Evolutionary conservation across 2,113 vertebrate genomes (phyloP).

Genomic region (Centropristis striata): DNA sequence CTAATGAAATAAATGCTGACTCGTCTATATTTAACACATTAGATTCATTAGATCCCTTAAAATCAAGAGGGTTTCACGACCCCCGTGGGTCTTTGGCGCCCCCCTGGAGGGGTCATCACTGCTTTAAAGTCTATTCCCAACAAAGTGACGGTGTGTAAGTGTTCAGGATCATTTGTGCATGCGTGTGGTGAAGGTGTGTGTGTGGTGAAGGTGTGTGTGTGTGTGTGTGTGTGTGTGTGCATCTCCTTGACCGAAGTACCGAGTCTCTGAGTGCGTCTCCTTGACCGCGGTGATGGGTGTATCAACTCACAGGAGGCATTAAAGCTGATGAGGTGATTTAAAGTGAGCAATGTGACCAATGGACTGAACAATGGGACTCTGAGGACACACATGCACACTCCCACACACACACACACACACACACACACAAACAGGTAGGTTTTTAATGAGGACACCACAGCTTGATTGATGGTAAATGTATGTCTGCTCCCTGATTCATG

Average conservation of each 20-base stretch:
- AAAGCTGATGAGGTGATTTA: slow-evolving; percentile 77
- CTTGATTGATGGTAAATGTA: slow-evolving; percentile 61
- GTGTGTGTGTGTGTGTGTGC: no score
- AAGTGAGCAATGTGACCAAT: slow-evolving; percentile 67
- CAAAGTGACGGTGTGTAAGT: background rate
- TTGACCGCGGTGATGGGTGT: slow-evolving; percentile 67
- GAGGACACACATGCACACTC: slow-evolving; percentile 47
- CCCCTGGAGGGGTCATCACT: no score
- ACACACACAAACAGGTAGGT: slow-evolving; percentile 29
- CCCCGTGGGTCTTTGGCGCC: no score
- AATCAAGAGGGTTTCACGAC: no score
- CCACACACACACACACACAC: slow-evolving; percentile 25
- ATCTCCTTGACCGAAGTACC: slow-evolving; percentile 68
- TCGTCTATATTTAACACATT: no score
- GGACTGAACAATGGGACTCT: slow-evolving; percentile 63
- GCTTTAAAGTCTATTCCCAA: no score
- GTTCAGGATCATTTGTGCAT: slow-evolving; percentile 9
- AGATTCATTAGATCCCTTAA: no score
- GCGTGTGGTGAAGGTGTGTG: slow-evolving; percentile 16
- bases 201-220: no score
- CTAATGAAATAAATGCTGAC: no score
- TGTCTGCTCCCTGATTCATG: slow-evolving; percentile 38
- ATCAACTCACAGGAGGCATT: slow-evolving; percentile 56
- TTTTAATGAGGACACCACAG: slow-evolving; percentile 58
- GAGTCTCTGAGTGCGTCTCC: slow-evolving; percentile 50